phyloP scores from a whole-genome alignment of 1,140 invertebrate genomes.

The Pseudomyrmex sp. region DNA sequence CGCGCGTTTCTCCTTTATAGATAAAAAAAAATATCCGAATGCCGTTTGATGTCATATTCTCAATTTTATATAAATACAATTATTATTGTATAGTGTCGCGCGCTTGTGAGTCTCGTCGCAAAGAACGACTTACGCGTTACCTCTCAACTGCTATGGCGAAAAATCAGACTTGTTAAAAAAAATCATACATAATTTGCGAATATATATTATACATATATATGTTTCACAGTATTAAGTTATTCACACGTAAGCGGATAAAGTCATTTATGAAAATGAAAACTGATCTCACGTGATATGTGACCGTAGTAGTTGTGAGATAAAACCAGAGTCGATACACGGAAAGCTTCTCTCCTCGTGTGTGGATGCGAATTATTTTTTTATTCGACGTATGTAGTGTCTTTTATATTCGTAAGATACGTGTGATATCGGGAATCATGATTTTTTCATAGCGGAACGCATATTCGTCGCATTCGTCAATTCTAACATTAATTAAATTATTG shows the following conservation, averaged over 20 bases:
- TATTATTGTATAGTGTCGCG: conserved; percentile 1
- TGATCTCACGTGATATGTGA: neutral
- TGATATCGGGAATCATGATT: neutral
- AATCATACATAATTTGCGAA: too few species aligned
- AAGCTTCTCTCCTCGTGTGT: neutral
- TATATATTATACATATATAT: too few species aligned
- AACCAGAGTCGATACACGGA: conserved; percentile 17
- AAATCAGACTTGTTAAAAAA: too few species aligned
- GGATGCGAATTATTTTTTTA: conserved; percentile 51
- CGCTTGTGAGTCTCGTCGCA: conserved; percentile 5
- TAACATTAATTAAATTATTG: conserved; percentile 46
- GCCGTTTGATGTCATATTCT: conserved; percentile 19
- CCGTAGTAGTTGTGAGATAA: conserved; percentile 19
- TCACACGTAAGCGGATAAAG: neutral
- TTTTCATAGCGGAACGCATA: neutral
- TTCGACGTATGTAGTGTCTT: conserved; percentile 19
- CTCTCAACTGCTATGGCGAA: conserved; percentile 10
- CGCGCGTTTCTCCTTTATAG: conserved; percentile 6
- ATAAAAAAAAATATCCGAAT: conserved; percentile 13
- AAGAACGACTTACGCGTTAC: conserved; percentile 20
- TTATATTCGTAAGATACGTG: conserved; percentile 51
- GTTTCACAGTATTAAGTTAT: too few species aligned
- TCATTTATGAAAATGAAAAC: conserved; percentile 9
- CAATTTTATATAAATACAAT: conserved; percentile 40
- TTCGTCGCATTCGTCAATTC: conserved; percentile 1